Evolutionary conservation across 2,113 vertebrate genomes (phyloP), one percentile per base, ranked within the genome.

Genomic region (Malurus melanocephalus): DNA sequence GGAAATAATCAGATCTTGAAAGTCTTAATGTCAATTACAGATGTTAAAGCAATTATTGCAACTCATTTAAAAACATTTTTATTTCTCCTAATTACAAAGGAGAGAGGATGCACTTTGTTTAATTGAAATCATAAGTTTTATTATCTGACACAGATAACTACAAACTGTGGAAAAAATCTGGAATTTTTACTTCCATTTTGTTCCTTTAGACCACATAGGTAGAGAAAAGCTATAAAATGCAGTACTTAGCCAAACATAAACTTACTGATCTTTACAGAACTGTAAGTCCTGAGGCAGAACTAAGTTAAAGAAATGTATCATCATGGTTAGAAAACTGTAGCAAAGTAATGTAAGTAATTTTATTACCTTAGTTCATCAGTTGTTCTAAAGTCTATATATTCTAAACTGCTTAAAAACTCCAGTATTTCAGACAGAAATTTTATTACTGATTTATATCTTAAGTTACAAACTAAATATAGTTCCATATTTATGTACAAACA

Each of bases 401-500:
- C 38, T 45, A 78, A 75, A 51, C 10, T 59, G 16, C 49, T 85
- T 75, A 43, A 81, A 80, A 78, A 28, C 7, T 24, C 24, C 5
- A 81, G 6, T 66, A 72, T 33, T 85, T 71, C 61, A 79, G 12
- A 69, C 8, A 69, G 13, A 7, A 66, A 61, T 72, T 75, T 75
- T 72, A 67, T 33, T 55, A 69, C 15, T 35, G 67, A 61, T 45
- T 5, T 56, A 11, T 24, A 43, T 26, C 24, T 53, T 51, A 81
- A 33, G 48, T 92, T 94, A 98, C 75, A 98, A 94, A 79, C 97
- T 98, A 97, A 98, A 97, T 96, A 99, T 89, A 86, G 95, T 51
- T 79, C 98, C 98, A 21, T 96, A 97, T 75, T 97, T 97, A 93
- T 91, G 98, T 5, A 98, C 98, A 30, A 95, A 84, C 71, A 99